Percentiles rank a stretch among this genome's conserved stretches.
Evolutionary conservation across 2,797 vertebrate genomes (phyloP).

Genomic region (Coreius guichenoti): DNA sequence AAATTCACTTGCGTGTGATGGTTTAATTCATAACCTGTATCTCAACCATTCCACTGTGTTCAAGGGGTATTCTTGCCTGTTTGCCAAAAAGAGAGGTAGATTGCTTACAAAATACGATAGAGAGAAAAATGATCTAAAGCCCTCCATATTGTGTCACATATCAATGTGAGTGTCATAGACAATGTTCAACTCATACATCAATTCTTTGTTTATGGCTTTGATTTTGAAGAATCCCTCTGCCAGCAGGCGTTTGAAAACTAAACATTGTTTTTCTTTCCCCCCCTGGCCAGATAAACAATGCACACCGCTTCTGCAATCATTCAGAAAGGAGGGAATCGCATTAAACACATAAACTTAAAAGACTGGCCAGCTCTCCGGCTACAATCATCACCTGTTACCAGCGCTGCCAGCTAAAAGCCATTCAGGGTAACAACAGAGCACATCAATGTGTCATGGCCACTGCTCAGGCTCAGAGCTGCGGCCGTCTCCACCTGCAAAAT

Average conservation of each 20-base stretch:
- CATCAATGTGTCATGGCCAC: constrained; percentile 66
- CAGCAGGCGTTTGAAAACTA: constrained; percentile 18
- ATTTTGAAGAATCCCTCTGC: constrained; percentile 37
- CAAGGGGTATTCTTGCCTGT: neutral
- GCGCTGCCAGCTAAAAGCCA: constrained; percentile 49
- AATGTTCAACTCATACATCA: constrained; percentile 59
- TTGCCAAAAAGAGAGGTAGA: neutral
- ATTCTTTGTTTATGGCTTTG: constrained; percentile 54
- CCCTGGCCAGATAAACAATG: constrained; percentile 46
- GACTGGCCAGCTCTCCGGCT: constrained; percentile 44
- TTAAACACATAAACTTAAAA: constrained; percentile 62
- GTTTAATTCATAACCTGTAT: neutral
- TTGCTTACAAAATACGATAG: constrained; percentile 34
- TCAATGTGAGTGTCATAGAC: constrained; percentile 49
- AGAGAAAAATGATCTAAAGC: constrained; percentile 45
- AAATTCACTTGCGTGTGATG: neutral
- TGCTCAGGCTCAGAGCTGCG: constrained; percentile 43
- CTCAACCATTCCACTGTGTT: neutral
- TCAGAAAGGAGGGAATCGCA: constrained; percentile 57
- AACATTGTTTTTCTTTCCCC: neutral
- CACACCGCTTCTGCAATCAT: constrained; percentile 31
- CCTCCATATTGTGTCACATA: constrained; percentile 44
- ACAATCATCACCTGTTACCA: constrained; percentile 64
- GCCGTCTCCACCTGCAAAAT: constrained; percentile 70
- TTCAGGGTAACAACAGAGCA: constrained; percentile 66